phyloP scores from a whole-genome alignment of 2,888 invertebrate genomes.

The Nomada ferruginata region DNA sequence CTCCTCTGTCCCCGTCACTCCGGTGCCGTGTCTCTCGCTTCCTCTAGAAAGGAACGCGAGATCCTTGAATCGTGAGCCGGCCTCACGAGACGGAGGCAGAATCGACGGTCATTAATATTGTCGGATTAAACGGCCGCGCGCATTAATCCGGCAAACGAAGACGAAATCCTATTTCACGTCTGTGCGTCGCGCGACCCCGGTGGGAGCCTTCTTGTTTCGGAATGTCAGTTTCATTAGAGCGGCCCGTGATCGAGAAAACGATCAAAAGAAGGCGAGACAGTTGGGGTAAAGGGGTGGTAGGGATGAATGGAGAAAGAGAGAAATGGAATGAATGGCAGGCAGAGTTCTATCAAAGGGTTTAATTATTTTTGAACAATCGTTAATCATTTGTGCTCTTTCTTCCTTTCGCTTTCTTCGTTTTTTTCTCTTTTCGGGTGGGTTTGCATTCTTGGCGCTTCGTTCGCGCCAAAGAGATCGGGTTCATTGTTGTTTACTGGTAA shows the following conservation, averaged over 20 bases:
- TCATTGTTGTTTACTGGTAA: not conserved
- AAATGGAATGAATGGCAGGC: conserved; percentile 37
- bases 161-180: conserved; percentile 82
- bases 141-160: conserved; percentile 80
- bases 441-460: not conserved
- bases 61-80: conserved; percentile 77
- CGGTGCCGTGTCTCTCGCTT: conserved; percentile 6
- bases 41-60: conserved; percentile 68
- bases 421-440: not conserved
- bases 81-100: conserved; percentile 66
- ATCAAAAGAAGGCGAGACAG: conserved; percentile 64
- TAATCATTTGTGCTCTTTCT: conserved; percentile 37
- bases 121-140: conserved; percentile 82
- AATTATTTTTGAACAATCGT: conserved; percentile 59
- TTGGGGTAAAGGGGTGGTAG: not conserved
- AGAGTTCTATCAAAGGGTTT: conserved; percentile 47
- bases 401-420: not conserved
- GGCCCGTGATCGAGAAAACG: conserved; percentile 77
- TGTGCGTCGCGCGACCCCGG: conserved; percentile 45
- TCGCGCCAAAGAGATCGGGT: not conserved
- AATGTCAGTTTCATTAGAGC: conserved; percentile 79
- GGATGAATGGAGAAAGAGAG: not conserved
- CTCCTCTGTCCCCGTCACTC: not conserved
- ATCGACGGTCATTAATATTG: conserved; percentile 83
- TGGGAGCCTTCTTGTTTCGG: conserved; percentile 75